Percentiles rank a stretch among this genome's conserved stretches.
These are phyloP conservation scores for Spodoptera littoralis DNA, from an alignment of 2,888 invertebrate genomes.

Conservation along the genomic window DNA sequence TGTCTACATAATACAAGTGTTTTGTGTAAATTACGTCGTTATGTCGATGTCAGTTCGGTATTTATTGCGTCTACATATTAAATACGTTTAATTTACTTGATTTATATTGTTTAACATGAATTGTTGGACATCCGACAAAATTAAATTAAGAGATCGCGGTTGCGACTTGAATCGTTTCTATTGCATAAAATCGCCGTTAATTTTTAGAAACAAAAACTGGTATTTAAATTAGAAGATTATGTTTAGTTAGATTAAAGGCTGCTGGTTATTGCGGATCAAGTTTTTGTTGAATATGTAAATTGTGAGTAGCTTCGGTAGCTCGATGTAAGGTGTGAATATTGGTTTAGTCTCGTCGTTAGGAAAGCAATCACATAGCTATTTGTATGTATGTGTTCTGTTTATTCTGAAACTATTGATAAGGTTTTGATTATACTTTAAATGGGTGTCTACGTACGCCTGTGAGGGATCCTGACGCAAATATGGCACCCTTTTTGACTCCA, in stretches of 20 bases:
- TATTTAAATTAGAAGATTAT: slow-evolving; percentile 52
- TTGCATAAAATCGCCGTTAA: slow-evolving; percentile 56
- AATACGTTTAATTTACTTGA: slow-evolving; percentile 27
- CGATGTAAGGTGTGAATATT: slow-evolving; percentile 22
- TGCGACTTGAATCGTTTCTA: slow-evolving; percentile 35
- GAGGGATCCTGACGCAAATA: no score
- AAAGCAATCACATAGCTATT: neutral
- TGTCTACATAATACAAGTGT: slow-evolving; percentile 31
- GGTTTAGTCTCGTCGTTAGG: slow-evolving; percentile 26
- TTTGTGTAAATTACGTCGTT: slow-evolving; percentile 39
- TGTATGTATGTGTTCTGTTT: no score
- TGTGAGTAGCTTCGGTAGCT: slow-evolving; percentile 45
- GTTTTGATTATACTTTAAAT: no score
- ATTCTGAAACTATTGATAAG: no score
- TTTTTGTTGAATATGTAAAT: slow-evolving; percentile 55
- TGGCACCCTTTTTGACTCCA: no score
- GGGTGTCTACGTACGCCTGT: no score
- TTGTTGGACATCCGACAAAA: slow-evolving; percentile 35
- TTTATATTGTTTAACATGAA: slow-evolving; percentile 42
- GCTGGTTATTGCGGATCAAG: slow-evolving; percentile 34
- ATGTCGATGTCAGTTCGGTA: slow-evolving; percentile 44
- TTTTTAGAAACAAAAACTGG: slow-evolving; percentile 52
- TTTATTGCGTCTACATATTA: slow-evolving; percentile 45
- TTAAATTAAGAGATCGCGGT: slow-evolving; percentile 54
- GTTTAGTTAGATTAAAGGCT: slow-evolving; percentile 39